Base-by-base conservation (phyloP, 2,888 invertebrate species). In the Drosophila aldrichi region DNA sequence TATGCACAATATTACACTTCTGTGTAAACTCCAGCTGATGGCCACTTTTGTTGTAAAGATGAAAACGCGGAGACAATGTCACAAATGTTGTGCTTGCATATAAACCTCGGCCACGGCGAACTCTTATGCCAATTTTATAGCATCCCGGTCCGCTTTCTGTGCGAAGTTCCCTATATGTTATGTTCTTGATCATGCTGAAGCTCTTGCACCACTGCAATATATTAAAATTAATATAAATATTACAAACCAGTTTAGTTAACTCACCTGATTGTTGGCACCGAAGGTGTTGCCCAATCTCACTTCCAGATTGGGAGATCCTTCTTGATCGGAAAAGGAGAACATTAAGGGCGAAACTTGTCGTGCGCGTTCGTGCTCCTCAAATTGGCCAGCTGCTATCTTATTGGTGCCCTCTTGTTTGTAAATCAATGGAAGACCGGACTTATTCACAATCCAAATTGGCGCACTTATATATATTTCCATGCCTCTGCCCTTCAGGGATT, bases 361-460 rank as follows among this genome's bases (percentile, higher is more conserved):
- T 14, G 98, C 99, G 83, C 96, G 95, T 94, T 99, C 99, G 92
- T 99, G 98, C 92, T 99, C 99, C 66, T 96, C 96, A 92, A 96
- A 97, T 93, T 99, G 99, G 3, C 98, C 99, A 9, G 97, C 96
- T 74, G 96, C 96, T 87, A 96, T 96, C 32, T 93, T 91, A 14
- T 95, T 94, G 16, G 95, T 95, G 0, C 97, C 97, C 92, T 97
- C 98, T 93, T 99, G 98, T 81, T 96, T 95, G 93, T 98, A 98
- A 61, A 99, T 96, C 70, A 99, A 94, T n/a, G 99, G 99, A 71
- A 99, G 94, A 0, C 99, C 99, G 8, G 98, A 97, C 93, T 97
- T 97, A 94, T 99, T 99, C 68, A 99, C 96, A 79, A 99, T 95
- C 99, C 99, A 99, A 93, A 96, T 98, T 3, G 97, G 96, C 3